Evolutionary conservation across 2,888 invertebrate species (phyloP).

Genomic region (Limnephilus marmoratus): DNA sequence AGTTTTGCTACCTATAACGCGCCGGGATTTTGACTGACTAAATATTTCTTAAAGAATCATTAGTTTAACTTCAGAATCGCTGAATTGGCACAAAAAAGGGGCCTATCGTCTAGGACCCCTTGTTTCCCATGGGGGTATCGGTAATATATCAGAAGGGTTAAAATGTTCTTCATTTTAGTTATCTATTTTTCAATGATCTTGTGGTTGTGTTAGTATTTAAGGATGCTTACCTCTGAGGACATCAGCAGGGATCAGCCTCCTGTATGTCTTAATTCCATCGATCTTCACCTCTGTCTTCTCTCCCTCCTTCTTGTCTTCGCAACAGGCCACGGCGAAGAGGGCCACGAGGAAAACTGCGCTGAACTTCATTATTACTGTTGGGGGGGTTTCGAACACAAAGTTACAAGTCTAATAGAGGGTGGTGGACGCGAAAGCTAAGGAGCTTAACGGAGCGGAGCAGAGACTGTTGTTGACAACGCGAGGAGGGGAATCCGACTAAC

Average conservation of each 20-base stretch:
- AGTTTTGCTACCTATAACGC: not conserved
- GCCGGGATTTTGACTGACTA: not conserved
- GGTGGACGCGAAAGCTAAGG: constrained; percentile 17
- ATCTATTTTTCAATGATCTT: too few species aligned
- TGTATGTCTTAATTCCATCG: constrained; percentile 84
- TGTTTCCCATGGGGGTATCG: too few species aligned
- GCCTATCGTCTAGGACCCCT: too few species aligned
- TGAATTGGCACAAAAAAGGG: too few species aligned
- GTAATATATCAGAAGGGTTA: too few species aligned
- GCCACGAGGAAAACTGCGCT: constrained; percentile 72
- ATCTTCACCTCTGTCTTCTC: constrained; percentile 68
- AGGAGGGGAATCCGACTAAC: constrained; percentile 49
- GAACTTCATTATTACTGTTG: constrained; percentile 52
- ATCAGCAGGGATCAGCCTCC: constrained; percentile 91
- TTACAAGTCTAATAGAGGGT: not conserved
- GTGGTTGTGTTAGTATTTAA: not conserved
- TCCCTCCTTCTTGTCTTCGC: constrained; percentile 74
- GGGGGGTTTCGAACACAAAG: not conserved
- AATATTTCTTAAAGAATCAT: not conserved
- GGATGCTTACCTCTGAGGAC: constrained; percentile 85
- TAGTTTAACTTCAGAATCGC: too few species aligned
- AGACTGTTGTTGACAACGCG: constrained; percentile 11
- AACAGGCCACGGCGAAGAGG: constrained; percentile 76
- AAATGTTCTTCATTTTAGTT: too few species aligned
- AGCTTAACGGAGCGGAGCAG: constrained; percentile 7